Evolutionary conservation across 2,888 invertebrate genomes (phyloP), one percentile per base, ranked within the genome.

Genomic region (Platycheirus rosarum): DNA sequence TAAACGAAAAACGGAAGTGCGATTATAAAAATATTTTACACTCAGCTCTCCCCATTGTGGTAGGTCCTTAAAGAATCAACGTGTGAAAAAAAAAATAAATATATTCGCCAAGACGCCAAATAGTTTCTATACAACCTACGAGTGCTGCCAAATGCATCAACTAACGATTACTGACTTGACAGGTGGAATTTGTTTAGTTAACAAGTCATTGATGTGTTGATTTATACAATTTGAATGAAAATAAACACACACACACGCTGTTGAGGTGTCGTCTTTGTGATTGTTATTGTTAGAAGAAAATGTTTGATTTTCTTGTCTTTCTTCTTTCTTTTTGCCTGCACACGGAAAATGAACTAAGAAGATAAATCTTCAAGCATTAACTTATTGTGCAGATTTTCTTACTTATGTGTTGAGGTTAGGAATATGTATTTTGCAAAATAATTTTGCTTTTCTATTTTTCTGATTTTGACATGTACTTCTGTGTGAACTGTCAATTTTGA

Each of bases 121-220:
- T 65, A 49, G 44, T n/a, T n/a, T n/a, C n/a, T n/a, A n/a, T n/a
- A n/a, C n/a, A n/a, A n/a, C n/a, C n/a, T n/a, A n/a, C n/a, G n/a
- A 68, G 73, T 73, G 71, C 44, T 82, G 73, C 77, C 71, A 82
- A 77, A 73, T 57, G 37, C 42, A 82, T 77, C 57, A 70, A 74
- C 70, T 77, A 44, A 35, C 48, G 37, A 37, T 51, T 71, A 71
- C 60, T 80, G 75, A 70, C 75, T 55, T 80, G 75, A 70, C 75
- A 80, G 76, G 40, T 70, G 70, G 60, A 75, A 63, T 75, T 62
- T 80, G 80, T 76, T 76, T 80, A 40, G 60, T 26, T 80, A 60
- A 2, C 29, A 75, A 71, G 75, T 76, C 70, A 60, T 37, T 32
- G 5, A 14, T 11, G 35, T 75, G 68, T 53, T 66, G 65, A 60